Percentiles rank a stretch among this genome's conserved stretches.
Evolutionary conservation across 2,888 invertebrate species (phyloP).

Genomic region (Pollenia griseotomentosa): DNA sequence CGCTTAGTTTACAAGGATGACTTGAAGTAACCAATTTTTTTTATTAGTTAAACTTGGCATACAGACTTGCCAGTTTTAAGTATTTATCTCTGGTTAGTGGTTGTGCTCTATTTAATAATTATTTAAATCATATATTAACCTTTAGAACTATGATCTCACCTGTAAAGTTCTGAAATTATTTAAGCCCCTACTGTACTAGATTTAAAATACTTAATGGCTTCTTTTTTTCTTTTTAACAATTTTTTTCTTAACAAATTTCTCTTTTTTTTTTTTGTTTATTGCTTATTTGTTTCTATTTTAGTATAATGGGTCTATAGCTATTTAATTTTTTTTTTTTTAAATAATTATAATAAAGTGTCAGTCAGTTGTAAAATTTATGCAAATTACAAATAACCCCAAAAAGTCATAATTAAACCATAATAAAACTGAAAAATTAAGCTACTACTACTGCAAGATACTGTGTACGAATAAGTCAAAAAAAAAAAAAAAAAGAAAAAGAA

Average conservation of each 20-base stretch:
- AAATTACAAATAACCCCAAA: constrained; percentile 72
- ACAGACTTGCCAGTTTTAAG: too few species aligned
- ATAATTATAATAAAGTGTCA: constrained; percentile 59
- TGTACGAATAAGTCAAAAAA: not conserved
- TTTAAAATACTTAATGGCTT: constrained; percentile 14
- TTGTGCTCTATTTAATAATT: too few species aligned
- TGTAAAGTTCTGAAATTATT: too few species aligned
- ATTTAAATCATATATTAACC: too few species aligned
- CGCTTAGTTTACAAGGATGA: too few species aligned
- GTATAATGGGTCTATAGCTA: constrained; percentile 27
- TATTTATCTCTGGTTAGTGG: too few species aligned
- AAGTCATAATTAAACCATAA: constrained; percentile 71
- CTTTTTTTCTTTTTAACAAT: not conserved
- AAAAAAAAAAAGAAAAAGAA: constrained; percentile 30
- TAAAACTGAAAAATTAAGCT: constrained; percentile 44
- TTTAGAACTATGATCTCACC: too few species aligned
- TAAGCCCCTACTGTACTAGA: too few species aligned
- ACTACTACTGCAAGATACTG: too few species aligned
- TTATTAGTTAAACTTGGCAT: too few species aligned
- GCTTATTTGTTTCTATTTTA: not conserved
- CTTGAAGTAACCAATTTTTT: too few species aligned
- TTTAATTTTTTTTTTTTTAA: constrained; percentile 13
- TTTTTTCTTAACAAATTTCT: constrained; percentile 28
- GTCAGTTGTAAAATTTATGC: constrained; percentile 72
- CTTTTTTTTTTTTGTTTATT: constrained; percentile 20